Conservation (phyloP, 2,113 vertebrate genomes). For the Lampris incognitus region DNA sequence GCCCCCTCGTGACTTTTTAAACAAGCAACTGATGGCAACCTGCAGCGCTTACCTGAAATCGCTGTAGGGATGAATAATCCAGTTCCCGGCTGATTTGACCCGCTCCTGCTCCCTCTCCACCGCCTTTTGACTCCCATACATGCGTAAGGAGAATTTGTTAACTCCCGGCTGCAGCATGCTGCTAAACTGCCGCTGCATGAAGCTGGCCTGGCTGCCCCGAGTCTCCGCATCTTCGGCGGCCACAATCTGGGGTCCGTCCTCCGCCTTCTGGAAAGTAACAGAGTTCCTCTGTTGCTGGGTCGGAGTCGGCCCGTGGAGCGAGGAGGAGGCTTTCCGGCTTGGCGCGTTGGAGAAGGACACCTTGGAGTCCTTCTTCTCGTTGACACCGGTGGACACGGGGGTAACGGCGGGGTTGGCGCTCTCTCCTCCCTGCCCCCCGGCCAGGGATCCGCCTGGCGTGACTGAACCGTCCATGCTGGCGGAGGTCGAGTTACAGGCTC, state of each 20-base stretch:
- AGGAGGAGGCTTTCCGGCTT: conserved; percentile 86
- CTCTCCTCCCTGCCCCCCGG: conserved; percentile 75
- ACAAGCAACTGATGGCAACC: conserved; percentile 41
- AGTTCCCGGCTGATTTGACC: conserved; percentile 96
- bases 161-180: conserved; percentile 97
- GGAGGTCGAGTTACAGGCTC: conserved; percentile 78
- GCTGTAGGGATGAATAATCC: conserved; percentile 98
- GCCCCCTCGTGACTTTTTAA: conserved; percentile 57
- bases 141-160: conserved; percentile 99
- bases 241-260: conserved; percentile 84
- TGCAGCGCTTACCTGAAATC: conserved; percentile 89
- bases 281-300: conserved; percentile 83
- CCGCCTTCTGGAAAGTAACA: conserved; percentile 84
- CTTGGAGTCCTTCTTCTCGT: conserved; percentile 87
- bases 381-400: conserved; percentile 72
- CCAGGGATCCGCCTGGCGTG: conserved; percentile 75
- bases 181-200: conserved; percentile 97
- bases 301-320: conserved; percentile 77
- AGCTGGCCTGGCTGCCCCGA: conserved; percentile 88
- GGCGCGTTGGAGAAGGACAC: conserved; percentile 88
- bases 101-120: conserved; percentile 95
- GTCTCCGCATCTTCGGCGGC: conserved; percentile 85
- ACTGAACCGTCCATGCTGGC: conserved; percentile 82
- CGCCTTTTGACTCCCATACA: conserved; percentile 98
- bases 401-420: conserved; percentile 65